Base-by-base conservation (phyloP, 2,888 invertebrate species). In the Pantelozetes paolii region DNA sequence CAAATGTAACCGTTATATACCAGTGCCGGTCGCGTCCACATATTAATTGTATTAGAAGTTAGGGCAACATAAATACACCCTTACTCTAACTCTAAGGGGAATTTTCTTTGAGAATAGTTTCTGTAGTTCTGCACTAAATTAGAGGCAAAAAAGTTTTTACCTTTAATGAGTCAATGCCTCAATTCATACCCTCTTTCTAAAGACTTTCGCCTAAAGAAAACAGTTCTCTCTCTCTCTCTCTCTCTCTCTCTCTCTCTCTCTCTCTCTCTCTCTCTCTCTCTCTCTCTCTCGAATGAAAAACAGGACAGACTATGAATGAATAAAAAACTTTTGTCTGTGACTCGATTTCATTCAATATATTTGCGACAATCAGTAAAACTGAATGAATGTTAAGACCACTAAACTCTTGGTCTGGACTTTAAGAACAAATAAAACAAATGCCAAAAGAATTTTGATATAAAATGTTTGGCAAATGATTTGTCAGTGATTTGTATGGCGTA, bases 401-500 rank as follows among this genome's bases (percentile, higher is more conserved):
- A 36, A 13, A 45, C 11, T 45, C 15, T 2, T 36, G 36, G 36
- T 45, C 45, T 45, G 6, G 45, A 45, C 45, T 45, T 36, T 9
- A 9, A 15, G 15, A 50, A 50, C 50, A 2, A 50, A 50, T 50
- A 50, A 50, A 50, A 50, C 50, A 50, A 50, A 15, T 50, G 50
- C 50, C 50, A 50, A 20, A 50, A 50, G 50, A 50, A 50, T 50
- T 50, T 50, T 50, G 50, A 50, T 50, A 15, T 2, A 8, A 50
- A 50, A 20, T 50, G 50, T 50, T 50, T 50, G 15, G 50, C 23
- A 23, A 50, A 50, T 50, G 50, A 50, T 50, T 50, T 50, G 50
- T 50, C 3, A 20, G 50, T 50, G 50, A 50, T 50, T 50, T 50
- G 50, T 50, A 20, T 50, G 50, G 23, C 50, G 50, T 20, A 50